Conservation (phyloP, 2,888 invertebrate species). For the Cynaeus angustus region DNA sequence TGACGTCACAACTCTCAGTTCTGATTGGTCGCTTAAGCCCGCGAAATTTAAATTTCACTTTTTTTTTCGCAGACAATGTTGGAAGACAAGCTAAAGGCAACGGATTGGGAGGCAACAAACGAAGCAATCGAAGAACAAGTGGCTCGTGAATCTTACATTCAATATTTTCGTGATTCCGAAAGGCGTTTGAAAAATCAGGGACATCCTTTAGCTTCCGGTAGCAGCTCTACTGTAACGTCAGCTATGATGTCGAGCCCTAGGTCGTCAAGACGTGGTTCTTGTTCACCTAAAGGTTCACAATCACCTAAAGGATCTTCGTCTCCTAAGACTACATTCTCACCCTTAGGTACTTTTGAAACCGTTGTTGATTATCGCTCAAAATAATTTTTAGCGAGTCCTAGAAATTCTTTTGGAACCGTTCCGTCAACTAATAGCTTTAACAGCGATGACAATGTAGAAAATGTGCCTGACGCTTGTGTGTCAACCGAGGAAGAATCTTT, state of each 20-base stretch:
- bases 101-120: conserved; percentile 94
- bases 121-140: conserved; percentile 93
- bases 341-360: conserved; percentile 55
- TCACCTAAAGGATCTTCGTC: conserved; percentile 67
- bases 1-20: not conserved
- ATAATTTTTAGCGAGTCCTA: conserved; percentile 58
- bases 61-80: conserved; percentile 82
- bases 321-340: conserved; percentile 61
- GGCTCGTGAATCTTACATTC: conserved; percentile 88
- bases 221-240: conserved; percentile 69
- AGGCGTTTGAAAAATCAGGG: conserved; percentile 68
- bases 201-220: conserved; percentile 66
- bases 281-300: conserved; percentile 68
- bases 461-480: conserved; percentile 59
- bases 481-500: conserved; percentile 63
- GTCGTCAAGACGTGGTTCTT: conserved; percentile 66
- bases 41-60: not conserved
- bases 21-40: conserved; percentile 1
- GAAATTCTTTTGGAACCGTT: conserved; percentile 53
- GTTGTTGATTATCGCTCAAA: conserved; percentile 14
- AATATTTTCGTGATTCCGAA: conserved; percentile 74
- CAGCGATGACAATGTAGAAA: conserved; percentile 52
- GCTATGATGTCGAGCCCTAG: conserved; percentile 66
- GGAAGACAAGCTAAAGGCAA: conserved; percentile 90
- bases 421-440: conserved; percentile 50